phyloP scores from a whole-genome alignment of 2,797 vertebrate species.

The Pseudochaenichthys georgianus region DNA sequence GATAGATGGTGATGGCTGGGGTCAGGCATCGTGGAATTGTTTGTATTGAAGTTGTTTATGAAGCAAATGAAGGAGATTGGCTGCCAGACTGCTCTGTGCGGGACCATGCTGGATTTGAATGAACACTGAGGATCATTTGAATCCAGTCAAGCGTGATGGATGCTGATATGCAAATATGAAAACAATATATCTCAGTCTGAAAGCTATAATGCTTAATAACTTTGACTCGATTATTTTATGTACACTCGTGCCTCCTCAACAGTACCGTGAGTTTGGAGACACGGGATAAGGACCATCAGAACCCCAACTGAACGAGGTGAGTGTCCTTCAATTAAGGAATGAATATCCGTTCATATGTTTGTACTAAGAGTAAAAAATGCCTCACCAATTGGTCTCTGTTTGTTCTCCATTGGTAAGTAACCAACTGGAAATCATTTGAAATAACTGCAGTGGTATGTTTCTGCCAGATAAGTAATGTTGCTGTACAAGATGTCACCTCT shows the following conservation, averaged over 20 bases:
- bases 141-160: not conserved
- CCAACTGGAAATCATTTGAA: too few species aligned
- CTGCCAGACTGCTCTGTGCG: not conserved
- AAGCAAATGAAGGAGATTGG: not conserved
- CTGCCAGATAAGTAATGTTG: too few species aligned
- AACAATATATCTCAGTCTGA: not conserved
- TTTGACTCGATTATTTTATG: not conserved
- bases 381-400: too few species aligned
- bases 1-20: not conserved
- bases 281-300: not conserved
- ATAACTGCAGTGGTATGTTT: too few species aligned
- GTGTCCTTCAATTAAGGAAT: not conserved
- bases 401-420: too few species aligned
- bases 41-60: not conserved
- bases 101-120: not conserved
- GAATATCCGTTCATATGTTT: too few species aligned
- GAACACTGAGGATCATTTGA: conserved; percentile 4
- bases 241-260: not conserved
- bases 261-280: not conserved
- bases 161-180: not conserved
- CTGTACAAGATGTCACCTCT: too few species aligned
- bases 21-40: not conserved
- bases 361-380: too few species aligned
- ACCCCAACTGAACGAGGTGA: not conserved
- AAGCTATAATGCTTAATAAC: not conserved